Base-by-base conservation (phyloP, 2,888 invertebrate genomes). In the Teleogryllus oceanicus region DNA sequence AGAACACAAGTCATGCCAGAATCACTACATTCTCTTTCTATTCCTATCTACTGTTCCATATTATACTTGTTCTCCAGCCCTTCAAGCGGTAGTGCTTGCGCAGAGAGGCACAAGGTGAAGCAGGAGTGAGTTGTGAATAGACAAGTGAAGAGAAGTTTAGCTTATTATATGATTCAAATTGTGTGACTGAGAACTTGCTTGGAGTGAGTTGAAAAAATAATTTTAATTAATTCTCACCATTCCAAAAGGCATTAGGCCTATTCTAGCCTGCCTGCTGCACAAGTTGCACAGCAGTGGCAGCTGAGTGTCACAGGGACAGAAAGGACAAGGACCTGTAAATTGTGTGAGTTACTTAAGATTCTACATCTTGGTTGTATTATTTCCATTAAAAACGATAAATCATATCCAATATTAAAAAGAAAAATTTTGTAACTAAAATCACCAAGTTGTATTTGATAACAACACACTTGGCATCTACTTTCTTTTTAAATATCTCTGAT, bases 21-120 rank as follows among this genome's bases (percentile, higher is more conserved):
- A 75, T 74, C 78, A 79, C 75, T 75, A 11, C n/a, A 79, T 62
- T 79, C 20, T 76, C 75, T 20, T 50, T 62, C n/a, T 50, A 51
- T 50, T 78, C 78, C 74, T 13, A 78, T 62, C 78, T 78, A 49
- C 50, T 78, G 50, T 78, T 78, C 78, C 78, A 78, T 62, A 78
- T 18, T 78, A 74, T 21, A 62, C 62, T 51, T 78, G 21, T 37
- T 78, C 74, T 78, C 78, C 78, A 78, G 78, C 24, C 78, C 78
- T 78, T 24, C n/a, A 78, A 50, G 74, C 74, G 24, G 74, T 74
- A 21, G 21, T 51, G 11, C n/a, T 37, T 49, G 51, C 50, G 13
- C 11, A n/a, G 51, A 16, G 51, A 50, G 51, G 16, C 12, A 13
- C 11, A 21, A 50, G 78, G 50, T 78, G 21, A 12, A 50, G 74